Conservation (phyloP, 2,113 vertebrate genomes). For the Isurus oxyrinchus region DNA sequence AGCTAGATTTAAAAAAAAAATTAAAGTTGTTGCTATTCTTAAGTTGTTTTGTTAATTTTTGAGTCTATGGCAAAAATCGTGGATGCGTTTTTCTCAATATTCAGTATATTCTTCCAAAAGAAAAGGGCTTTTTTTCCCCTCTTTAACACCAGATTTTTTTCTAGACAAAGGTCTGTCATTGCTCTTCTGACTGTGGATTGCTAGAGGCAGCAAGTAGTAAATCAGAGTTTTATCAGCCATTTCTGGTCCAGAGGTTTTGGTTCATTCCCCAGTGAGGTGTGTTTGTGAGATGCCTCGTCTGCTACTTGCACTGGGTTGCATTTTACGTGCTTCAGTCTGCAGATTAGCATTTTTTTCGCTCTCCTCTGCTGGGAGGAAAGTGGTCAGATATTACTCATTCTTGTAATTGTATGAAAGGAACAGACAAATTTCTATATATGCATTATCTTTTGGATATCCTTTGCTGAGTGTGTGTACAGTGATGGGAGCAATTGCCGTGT, state of each 20-base stretch:
- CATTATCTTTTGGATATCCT: neutral
- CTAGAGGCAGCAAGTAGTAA: conserved; percentile 26
- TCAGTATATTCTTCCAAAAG: neutral
- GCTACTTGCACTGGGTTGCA: neutral
- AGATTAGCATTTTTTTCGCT: neutral
- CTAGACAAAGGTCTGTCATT: neutral
- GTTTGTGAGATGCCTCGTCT: conserved; percentile 28
- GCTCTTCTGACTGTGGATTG: neutral
- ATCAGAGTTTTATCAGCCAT: conserved; percentile 32
- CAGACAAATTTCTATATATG: neutral
- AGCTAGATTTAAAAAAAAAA: neutral
- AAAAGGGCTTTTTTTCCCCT: too few relatives aligned
- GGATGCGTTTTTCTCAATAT: neutral
- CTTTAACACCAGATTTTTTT: neutral
- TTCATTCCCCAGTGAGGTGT: conserved; percentile 29
- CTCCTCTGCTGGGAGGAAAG: neutral
- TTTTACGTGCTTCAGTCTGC: conserved; percentile 10
- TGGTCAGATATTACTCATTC: neutral
- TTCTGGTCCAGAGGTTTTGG: conserved; percentile 20
- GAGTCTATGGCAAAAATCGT: neutral
- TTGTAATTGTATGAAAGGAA: neutral
- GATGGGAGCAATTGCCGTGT: conserved; percentile 5
- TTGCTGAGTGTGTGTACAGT: neutral
- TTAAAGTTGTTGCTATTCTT: neutral
- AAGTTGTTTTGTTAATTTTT: neutral